Percentiles rank a stretch among this genome's conserved stretches.
phyloP scores from a whole-genome alignment of 1,140 invertebrate species.

The Antheraea mylitta region DNA sequence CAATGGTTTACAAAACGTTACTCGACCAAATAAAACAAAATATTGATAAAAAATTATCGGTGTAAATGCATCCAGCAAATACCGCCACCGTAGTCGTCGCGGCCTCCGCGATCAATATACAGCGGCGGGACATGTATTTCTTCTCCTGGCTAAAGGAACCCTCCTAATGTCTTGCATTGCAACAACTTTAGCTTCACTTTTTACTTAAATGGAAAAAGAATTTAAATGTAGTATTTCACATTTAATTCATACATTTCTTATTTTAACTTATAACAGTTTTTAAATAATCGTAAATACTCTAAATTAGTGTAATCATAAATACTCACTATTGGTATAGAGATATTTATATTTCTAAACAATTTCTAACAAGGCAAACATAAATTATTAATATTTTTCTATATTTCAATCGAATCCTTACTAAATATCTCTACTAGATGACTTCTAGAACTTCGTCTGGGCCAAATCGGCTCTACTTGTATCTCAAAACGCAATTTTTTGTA shows the following conservation, averaged over 20 bases:
- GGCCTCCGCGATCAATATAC: slow-evolving; percentile 66
- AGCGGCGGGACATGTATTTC: slow-evolving; percentile 64
- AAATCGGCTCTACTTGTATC: too few relatives aligned
- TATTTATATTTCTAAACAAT: too few relatives aligned
- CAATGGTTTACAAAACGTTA: too few relatives aligned
- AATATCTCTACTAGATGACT: too few relatives aligned
- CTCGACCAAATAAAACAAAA: background rate
- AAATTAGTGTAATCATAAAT: too few relatives aligned
- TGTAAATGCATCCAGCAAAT: slow-evolving; percentile 52
- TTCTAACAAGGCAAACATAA: too few relatives aligned
- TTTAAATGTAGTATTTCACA: background rate
- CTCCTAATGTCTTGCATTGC: background rate
- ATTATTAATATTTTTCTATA: too few relatives aligned
- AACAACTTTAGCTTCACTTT: slow-evolving; percentile 1
- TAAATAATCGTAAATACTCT: too few relatives aligned
- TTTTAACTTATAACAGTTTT: background rate
- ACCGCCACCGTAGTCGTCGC: slow-evolving; percentile 43
- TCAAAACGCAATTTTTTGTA: too few relatives aligned
- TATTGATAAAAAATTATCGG: slow-evolving; percentile 26
- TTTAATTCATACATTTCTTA: background rate
- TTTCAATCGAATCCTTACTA: too few relatives aligned
- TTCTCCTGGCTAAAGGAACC: slow-evolving; percentile 16
- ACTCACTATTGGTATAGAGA: too few relatives aligned
- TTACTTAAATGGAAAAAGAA: background rate
- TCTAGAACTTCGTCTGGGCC: too few relatives aligned